phyloP scores from a whole-genome alignment of 2,888 invertebrate species.

The Thumatha senex region DNA sequence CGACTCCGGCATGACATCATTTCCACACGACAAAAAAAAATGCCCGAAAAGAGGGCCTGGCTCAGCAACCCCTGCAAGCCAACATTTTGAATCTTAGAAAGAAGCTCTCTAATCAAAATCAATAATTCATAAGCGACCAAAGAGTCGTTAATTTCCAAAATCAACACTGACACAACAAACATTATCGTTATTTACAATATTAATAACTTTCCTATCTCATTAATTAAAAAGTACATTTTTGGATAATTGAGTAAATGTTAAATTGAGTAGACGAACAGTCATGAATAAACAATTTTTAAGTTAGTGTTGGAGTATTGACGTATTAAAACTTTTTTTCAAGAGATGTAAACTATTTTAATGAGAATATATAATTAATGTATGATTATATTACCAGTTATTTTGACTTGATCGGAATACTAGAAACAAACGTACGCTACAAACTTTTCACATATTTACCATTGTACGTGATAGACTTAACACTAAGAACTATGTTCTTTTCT shows the following conservation, averaged over 20 bases:
- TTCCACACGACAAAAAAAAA: no score
- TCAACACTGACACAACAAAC: slow-evolving; percentile 13
- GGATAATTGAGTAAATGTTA: slow-evolving; percentile 25
- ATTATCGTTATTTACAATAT: slow-evolving; percentile 32
- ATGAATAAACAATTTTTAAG: slow-evolving; percentile 30
- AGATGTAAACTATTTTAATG: slow-evolving; percentile 18
- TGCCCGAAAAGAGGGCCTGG: no score
- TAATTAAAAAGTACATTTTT: slow-evolving; percentile 32
- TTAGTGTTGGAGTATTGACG: not conserved
- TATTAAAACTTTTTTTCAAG: slow-evolving; percentile 15
- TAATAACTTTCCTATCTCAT: slow-evolving; percentile 28
- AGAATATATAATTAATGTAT: not conserved
- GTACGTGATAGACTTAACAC: no score
- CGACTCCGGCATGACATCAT: no score
- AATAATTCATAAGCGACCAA: not conserved
- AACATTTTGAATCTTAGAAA: no score
- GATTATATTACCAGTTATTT: no score
- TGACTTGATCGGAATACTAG: no score
- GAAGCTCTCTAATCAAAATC: not conserved
- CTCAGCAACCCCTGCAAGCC: no score
- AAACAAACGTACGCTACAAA: no score
- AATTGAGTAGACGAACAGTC: slow-evolving; percentile 25
- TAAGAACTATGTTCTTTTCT: no score
- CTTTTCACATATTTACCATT: no score
- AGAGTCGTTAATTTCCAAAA: slow-evolving; percentile 6